Percentiles rank a stretch among this genome's conserved stretches.
Conservation (phyloP, 1,140 invertebrate species). For the Magallana angulata region DNA sequence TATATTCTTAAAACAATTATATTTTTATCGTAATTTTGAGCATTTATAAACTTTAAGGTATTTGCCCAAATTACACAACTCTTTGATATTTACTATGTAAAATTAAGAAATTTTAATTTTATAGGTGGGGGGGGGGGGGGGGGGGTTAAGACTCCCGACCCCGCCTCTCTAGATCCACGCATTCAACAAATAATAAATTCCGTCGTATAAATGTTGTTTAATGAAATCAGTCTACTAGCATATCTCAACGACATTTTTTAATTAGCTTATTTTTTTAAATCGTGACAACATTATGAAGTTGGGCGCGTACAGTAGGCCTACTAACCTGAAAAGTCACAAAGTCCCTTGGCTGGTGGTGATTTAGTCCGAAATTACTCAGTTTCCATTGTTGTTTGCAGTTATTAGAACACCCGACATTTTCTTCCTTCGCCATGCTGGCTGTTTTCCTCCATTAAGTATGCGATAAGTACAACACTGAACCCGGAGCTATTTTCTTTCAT, state of each 20-base stretch:
- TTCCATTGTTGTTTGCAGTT: neutral
- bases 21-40: too few relatives aligned
- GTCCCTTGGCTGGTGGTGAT: neutral
- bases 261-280: neutral
- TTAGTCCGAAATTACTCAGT: constrained; percentile 4
- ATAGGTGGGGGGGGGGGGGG: neutral
- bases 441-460: neutral
- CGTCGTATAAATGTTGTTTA: neutral
- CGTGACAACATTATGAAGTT: neutral
- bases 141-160: too few relatives aligned
- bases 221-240: neutral
- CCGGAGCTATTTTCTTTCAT: neutral
- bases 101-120: neutral
- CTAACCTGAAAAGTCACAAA: constrained; percentile 8
- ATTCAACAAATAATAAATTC: neutral
- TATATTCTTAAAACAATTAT: too few relatives aligned
- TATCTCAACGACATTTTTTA: neutral
- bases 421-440: neutral
- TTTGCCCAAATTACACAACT: too few relatives aligned
- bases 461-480: neutral
- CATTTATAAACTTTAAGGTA: too few relatives aligned
- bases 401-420: neutral
- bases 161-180: too few relatives aligned
- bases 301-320: neutral
- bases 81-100: too few relatives aligned